Base-by-base conservation (phyloP, 2,113 vertebrate genomes). In the Megaleporinus macrocephalus region DNA sequence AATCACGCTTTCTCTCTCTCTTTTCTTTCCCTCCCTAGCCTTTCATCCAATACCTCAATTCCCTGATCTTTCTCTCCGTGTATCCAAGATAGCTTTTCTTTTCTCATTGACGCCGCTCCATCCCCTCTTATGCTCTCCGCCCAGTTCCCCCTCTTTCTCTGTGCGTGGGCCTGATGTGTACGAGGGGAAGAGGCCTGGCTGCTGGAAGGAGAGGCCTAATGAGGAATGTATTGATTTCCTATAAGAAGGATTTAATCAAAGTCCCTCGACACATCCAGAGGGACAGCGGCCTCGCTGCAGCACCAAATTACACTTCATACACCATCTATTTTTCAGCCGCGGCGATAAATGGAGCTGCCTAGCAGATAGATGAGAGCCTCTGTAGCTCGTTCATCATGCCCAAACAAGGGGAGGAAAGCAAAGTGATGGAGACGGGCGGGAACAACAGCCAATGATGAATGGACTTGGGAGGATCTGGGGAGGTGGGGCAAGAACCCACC, bases 191-290 rank as follows among this genome's bases (percentile, higher is more conserved):
- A 73, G 63, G 87, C 79, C 51, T 71, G 76, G 57, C 57, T 68
- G 36, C 88, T 85, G 91, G 88, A 91, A 90, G 86, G 88, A 92
- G 89, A 88, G 84, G 89, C 90, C 76, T 90, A 94, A 94, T 94
- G 92, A 94, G 91, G 87, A 91, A 94, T 89, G 88, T 93, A 95
- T 89, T 90, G 94, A 95, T 96, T 95, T 91, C 89, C 90, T 91
- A 90, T 94, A 93, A 92, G 94, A 91, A 88, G 90, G 90, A 90
- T 95, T 96, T 96, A 95, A 96, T 96, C 92, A 95, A 88, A 93
- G 88, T 90, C 88, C 85, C 86, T 83, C 90, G 90, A 91, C 85
- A 91, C 88, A 88, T 86, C 90, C 80, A 83, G 82, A 89, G 90
- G 89, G 87, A 90, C 87, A 92, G 86, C 81, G 78, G 68, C 77